Evolutionary conservation across 2,797 vertebrate species (phyloP).

Genomic region (Florisuga fusca): DNA sequence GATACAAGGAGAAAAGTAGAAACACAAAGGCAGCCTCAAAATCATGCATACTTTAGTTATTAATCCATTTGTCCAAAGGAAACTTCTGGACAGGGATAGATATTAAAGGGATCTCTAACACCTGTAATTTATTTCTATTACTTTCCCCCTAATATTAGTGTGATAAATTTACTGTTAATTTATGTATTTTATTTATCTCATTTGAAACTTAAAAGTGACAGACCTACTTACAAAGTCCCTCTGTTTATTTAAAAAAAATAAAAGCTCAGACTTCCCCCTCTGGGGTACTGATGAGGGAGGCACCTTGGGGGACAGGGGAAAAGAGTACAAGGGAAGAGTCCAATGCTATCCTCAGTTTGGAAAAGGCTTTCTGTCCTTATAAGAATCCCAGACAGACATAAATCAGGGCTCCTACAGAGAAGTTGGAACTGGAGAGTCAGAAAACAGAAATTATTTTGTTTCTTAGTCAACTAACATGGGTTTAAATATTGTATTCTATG

Average conservation of each 20-base stretch:
- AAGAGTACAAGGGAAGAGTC: not conserved
- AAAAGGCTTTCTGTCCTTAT: not conserved
- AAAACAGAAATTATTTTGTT: not conserved
- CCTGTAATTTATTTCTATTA: not conserved
- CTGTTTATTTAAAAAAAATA: not conserved
- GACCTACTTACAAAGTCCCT: not conserved
- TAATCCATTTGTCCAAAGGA: not conserved
- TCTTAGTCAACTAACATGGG: rapidly evolving
- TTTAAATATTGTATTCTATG: not conserved
- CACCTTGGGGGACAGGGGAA: not conserved
- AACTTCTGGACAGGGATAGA: not conserved
- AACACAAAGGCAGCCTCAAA: not conserved
- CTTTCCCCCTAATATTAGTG: not conserved
- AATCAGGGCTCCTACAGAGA: not conserved
- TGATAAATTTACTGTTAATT: not conserved
- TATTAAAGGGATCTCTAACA: not conserved
- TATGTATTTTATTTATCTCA: not conserved
- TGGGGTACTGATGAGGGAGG: not conserved
- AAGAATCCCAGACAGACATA: not conserved
- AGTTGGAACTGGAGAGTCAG: not conserved
- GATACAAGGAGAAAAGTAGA: not conserved
- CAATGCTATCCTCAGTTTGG: not conserved
- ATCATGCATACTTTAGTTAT: not conserved
- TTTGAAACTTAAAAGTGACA: not conserved
- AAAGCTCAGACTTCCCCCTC: not conserved